Base-by-base conservation (phyloP, 2,888 invertebrate genomes). In the Phortica magna region DNA sequence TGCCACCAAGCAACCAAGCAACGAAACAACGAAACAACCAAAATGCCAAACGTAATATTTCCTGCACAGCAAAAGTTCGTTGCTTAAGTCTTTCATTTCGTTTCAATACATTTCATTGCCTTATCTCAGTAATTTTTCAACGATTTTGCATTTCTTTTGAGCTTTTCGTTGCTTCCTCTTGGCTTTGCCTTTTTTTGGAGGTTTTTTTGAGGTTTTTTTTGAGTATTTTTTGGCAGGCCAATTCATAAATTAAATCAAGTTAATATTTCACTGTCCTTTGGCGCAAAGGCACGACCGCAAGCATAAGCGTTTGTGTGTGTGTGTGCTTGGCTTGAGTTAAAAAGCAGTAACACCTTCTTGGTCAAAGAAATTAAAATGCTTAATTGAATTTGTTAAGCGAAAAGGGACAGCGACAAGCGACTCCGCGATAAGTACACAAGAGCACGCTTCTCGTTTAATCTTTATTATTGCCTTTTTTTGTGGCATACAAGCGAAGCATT, bases 171-270 rank as follows among this genome's bases (percentile, higher is more conserved):
- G 19, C 72, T 53, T 53, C 31, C 22, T 71, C 43, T 65, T 61
- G 31, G 42, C 70, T 43, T 72, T 71, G 74, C 19, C 41, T 55
- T 71, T 72, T 17, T 31, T n/a, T n/a, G n/a, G n/a, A n/a, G 10
- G 9, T 5, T 9, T 14, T 73, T 17, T 64, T 70, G n/a, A n/a
- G 74, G 22, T 73, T 55, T 61, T 59, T 73, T 65, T 61, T 31
- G 31, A 31, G 31, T 17, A 19, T 43, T 10, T 74, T 22, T 61
- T 59, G 75, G 31, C 39, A 57, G 57, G 64, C 77, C 76, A 87
- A 86, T 88, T 88, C 84, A 86, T 87, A 86, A 87, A 87, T 87
- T 86, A 85, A 87, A 87, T 87, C 87, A 85, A 83, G 81, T 84
- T 85, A 85, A 89, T 89, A 89, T 84, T 88, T 89, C 87, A 84